A percentile compares a stretch with the other conserved stretches of the same genome.
These are phyloP conservation scores for Adoxophyes honmai DNA, from an alignment of 1,140 invertebrate species.

Conservation along the genomic window DNA sequence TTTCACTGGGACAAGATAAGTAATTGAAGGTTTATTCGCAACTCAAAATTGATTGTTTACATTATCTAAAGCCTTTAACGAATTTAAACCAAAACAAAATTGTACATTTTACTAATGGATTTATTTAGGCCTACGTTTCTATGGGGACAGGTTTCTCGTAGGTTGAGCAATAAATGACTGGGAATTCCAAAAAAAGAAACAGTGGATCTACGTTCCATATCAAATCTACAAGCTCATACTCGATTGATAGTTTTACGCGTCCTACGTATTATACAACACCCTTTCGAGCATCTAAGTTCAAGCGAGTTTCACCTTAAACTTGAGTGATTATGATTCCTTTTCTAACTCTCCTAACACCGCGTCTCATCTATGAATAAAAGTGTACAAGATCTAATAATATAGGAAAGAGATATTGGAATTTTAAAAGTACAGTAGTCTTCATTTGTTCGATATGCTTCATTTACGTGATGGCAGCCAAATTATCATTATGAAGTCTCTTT, in stretches of 20 bases:
- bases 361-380: constrained; percentile 50
- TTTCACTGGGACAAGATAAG: background rate
- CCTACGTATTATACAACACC: constrained; percentile 39
- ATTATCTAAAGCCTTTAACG: constrained; percentile 9
- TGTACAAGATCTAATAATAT: constrained; percentile 74
- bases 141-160: constrained; percentile 2
- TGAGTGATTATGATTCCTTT: constrained; percentile 37
- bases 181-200: background rate
- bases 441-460: constrained; percentile 72
- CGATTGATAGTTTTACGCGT: constrained; percentile 26
- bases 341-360: constrained; percentile 36
- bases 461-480: constrained; percentile 66
- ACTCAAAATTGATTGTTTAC: background rate
- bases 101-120: too few species aligned
- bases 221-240: constrained; percentile 53
- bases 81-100: constrained; percentile 12
- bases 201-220: constrained; percentile 26
- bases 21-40: background rate
- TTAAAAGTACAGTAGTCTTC: constrained; percentile 69
- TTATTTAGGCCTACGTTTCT: constrained; percentile 5
- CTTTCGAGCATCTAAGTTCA: constrained; percentile 31
- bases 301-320: constrained; percentile 34
- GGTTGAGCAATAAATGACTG: constrained; percentile 26
- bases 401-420: constrained; percentile 70
- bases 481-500: constrained; percentile 15